phyloP scores from a whole-genome alignment of 2,888 invertebrate genomes.

The Heliconius hortense region DNA sequence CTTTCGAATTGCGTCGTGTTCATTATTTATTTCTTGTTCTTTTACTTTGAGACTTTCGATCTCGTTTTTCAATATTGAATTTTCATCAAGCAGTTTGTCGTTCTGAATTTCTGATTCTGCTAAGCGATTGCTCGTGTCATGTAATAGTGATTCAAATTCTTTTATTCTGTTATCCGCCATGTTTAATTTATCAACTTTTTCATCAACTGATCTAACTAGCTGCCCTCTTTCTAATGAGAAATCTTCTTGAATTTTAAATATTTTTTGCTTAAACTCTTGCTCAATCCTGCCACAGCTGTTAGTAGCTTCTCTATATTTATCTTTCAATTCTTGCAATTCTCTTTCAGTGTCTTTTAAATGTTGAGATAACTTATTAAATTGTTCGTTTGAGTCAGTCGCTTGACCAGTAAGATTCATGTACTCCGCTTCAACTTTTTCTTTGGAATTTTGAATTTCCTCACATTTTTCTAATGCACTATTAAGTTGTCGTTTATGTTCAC shows the following conservation, averaged over 20 bases:
- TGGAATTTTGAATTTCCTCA: conserved; percentile 79
- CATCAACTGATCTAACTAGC: conserved; percentile 63
- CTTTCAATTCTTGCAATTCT: conserved; percentile 77
- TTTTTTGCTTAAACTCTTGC: conserved; percentile 75
- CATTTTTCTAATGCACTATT: conserved; percentile 81
- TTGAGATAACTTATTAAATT: conserved; percentile 80
- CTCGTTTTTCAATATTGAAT: conserved; percentile 69
- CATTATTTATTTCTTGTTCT: conserved; percentile 65
- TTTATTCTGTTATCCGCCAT: conserved; percentile 64
- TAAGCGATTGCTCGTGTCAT: conserved; percentile 57
- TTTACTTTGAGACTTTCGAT: conserved; percentile 65
- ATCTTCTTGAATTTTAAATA: conserved; percentile 73
- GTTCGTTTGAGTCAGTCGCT: conserved; percentile 82
- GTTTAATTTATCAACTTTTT: conserved; percentile 65
- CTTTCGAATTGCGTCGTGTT: conserved; percentile 65
- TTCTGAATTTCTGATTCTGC: conserved; percentile 61
- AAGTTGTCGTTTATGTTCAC: conserved; percentile 82
- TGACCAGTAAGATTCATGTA: conserved; percentile 82
- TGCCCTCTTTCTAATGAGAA: conserved; percentile 66
- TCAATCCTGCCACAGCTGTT: conserved; percentile 71
- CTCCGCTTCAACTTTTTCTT: conserved; percentile 82
- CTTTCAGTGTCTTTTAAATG: conserved; percentile 82
- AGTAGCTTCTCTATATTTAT: conserved; percentile 69
- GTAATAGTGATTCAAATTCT: conserved; percentile 58
- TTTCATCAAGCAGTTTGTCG: conserved; percentile 71